Evolutionary conservation across 2,797 vertebrate genomes (phyloP).

Genomic region (Gambelia wislizenii): DNA sequence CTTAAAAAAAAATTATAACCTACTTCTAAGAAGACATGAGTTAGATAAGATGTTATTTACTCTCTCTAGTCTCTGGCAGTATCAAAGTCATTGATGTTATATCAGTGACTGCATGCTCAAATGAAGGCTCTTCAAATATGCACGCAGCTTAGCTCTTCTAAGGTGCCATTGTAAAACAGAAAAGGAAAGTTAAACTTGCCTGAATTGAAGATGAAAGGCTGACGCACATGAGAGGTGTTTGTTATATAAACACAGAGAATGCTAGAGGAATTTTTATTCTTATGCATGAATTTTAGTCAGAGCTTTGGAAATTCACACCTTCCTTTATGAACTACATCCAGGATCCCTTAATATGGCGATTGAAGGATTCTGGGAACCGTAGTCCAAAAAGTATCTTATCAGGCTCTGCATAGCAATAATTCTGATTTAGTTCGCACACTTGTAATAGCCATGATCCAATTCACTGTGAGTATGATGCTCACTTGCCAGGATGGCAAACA

Average conservation of each 20-base stretch:
- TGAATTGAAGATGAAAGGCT: neutral
- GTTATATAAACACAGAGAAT: neutral
- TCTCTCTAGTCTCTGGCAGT: slow-evolving; percentile 33
- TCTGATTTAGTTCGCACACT: no score
- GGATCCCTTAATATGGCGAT: no score
- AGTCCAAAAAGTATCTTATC: no score
- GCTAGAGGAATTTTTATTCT: neutral
- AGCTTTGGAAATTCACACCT: no score
- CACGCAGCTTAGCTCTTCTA: neutral
- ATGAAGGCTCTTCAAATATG: slow-evolving; percentile 13
- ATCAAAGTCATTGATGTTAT: slow-evolving; percentile 39
- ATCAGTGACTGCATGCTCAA: slow-evolving; percentile 26
- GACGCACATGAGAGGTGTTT: neutral
- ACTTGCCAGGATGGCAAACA: no score
- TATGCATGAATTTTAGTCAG: neutral
- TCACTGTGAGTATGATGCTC: no score
- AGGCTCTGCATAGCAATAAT: no score
- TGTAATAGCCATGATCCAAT: no score
- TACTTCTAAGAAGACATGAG: slow-evolving; percentile 50
- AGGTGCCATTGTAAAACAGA: neutral
- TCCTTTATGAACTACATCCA: no score
- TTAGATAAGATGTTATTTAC: slow-evolving; percentile 27
- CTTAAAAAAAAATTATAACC: slow-evolving; percentile 56
- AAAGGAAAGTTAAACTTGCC: neutral
- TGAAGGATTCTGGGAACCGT: no score